Evolutionary conservation across 1,140 invertebrate genomes (phyloP).

Genomic region (Sipha flava): DNA sequence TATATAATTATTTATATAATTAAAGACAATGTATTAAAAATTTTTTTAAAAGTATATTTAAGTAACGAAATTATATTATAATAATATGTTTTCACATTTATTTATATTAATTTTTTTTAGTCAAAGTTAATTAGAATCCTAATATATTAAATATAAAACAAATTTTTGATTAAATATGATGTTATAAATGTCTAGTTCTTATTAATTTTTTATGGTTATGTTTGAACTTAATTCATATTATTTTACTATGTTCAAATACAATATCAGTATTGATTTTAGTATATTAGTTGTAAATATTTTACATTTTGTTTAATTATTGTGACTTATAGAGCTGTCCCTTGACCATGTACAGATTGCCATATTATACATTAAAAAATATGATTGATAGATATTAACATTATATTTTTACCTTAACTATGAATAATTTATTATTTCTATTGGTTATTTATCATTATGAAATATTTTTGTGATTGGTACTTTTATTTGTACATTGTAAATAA

Average conservation of each 20-base stretch:
- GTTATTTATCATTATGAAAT: not conserved
- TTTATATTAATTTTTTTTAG: too few species aligned
- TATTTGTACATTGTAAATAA: not conserved
- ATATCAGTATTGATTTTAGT: slow-evolving; percentile 13
- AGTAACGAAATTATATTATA: too few species aligned
- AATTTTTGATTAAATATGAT: too few species aligned
- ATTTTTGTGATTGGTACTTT: not conserved
- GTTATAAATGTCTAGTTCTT: too few species aligned
- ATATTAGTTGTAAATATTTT: not conserved
- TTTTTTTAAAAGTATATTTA: too few species aligned
- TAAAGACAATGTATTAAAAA: too few species aligned
- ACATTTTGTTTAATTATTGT: not conserved
- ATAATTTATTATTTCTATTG: too few species aligned
- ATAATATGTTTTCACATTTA: too few species aligned
- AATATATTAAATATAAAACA: not conserved
- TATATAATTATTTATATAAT: too few species aligned
- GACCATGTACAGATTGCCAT: not conserved
- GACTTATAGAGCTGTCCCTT: not conserved
- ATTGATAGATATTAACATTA: not conserved
- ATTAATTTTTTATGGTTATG: too few species aligned
- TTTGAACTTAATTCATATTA: not conserved
- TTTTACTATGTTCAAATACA: slow-evolving; percentile 13
- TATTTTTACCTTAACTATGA: not conserved
- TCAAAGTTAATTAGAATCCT: not conserved
- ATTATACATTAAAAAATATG: not conserved